Conservation (phyloP, 92 coral and sea anemone species). For the Paramuricea clavata region DNA sequence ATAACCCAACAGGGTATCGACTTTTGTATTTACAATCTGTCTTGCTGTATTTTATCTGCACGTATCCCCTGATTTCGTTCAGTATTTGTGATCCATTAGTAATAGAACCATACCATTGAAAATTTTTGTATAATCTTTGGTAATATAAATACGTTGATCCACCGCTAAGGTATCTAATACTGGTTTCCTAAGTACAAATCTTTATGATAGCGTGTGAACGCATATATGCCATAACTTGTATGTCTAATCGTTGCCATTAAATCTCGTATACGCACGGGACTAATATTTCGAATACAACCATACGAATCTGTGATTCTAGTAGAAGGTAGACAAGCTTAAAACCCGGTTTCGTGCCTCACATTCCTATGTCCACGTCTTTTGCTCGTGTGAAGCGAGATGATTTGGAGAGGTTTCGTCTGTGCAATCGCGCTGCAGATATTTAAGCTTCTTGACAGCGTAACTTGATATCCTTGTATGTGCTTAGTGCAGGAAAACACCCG, state of each 20-base stretch:
- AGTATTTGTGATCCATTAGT: no score
- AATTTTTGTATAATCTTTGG: no score
- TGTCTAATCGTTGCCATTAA: neutral
- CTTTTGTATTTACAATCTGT: slow-evolving; percentile 7
- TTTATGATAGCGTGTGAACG: slow-evolving; percentile 1
- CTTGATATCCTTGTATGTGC: neutral
- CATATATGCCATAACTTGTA: neutral
- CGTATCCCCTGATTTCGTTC: no score
- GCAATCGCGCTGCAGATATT: neutral
- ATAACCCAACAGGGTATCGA: slow-evolving; percentile 8
- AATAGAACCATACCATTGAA: no score
- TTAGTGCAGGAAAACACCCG: neutral
- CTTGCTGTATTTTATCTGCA: neutral
- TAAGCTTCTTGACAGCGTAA: slow-evolving; percentile 21
- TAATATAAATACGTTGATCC: neutral
- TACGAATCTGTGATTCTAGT: neutral
- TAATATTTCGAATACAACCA: neutral
- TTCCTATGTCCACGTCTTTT: neutral
- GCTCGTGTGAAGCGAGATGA: slow-evolving; percentile 1
- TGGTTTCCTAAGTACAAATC: neutral
- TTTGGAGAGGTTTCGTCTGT: slow-evolving; percentile 25
- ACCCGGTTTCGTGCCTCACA: neutral
- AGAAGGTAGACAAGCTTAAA: neutral
- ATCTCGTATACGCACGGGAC: neutral
- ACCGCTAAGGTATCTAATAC: neutral